Conservation (phyloP, 1,140 invertebrate genomes). For the Temnothorax longispinosus region DNA sequence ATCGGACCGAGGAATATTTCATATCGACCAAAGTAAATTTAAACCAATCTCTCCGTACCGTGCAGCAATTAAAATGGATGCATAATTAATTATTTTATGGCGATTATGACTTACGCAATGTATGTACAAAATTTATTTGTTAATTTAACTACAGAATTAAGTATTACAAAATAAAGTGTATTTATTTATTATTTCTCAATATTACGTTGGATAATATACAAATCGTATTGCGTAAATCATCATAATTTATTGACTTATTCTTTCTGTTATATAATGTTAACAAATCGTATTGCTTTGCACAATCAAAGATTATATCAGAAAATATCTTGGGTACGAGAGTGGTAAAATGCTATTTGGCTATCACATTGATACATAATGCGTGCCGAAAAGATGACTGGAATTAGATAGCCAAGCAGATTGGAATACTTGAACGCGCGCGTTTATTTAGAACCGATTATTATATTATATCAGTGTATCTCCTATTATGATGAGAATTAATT, state of each 20-base stretch:
- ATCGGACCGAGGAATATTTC: slow-evolving; percentile 8
- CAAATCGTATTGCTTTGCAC: background rate
- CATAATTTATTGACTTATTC: background rate
- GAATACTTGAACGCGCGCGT: background rate
- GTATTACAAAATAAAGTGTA: background rate
- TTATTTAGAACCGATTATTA: slow-evolving; percentile 9
- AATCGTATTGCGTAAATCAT: background rate
- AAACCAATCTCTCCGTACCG: slow-evolving; percentile 9
- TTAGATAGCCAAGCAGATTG: background rate
- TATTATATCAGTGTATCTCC: background rate
- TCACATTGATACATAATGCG: background rate
- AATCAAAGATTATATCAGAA: background rate
- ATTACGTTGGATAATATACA: background rate
- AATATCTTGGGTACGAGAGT: background rate
- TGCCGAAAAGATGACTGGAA: background rate
- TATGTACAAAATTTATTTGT: slow-evolving; percentile 26
- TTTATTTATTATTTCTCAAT: slow-evolving; percentile 10
- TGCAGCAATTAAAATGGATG: slow-evolving; percentile 11
- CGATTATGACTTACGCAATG: slow-evolving; percentile 18
- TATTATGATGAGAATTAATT: background rate
- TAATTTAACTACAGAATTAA: background rate
- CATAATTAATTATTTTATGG: slow-evolving; percentile 39
- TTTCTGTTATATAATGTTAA: background rate
- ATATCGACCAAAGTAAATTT: slow-evolving; percentile 12
- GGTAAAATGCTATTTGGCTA: background rate